Evolutionary conservation across 1,140 invertebrate genomes (phyloP).

Genomic region (Drosophila oshimai): DNA sequence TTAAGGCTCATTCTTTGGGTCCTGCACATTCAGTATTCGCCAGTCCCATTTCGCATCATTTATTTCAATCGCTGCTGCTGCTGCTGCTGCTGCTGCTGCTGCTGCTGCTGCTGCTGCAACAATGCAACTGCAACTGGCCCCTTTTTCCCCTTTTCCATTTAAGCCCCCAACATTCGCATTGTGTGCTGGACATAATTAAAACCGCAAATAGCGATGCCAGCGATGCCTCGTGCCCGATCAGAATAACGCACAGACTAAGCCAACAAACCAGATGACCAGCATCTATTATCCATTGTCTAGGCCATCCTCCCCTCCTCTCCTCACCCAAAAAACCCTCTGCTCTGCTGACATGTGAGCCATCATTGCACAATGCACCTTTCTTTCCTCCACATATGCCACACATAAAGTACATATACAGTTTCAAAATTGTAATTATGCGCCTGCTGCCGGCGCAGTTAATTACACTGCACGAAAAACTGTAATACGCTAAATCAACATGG

Average conservation of each 20-base stretch:
- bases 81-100: too few relatives aligned
- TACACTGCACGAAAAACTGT: conserved; percentile 30
- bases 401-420: conserved; percentile 9
- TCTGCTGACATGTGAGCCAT: conserved; percentile 34
- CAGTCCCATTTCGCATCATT: conserved; percentile 43
- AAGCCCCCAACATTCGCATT: conserved; percentile 9
- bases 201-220: conserved; percentile 40
- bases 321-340: neutral
- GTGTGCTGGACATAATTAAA: conserved; percentile 49
- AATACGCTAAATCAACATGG: conserved; percentile 37
- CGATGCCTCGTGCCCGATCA: conserved; percentile 2
- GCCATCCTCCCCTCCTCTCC: neutral
- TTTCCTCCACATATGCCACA: conserved; percentile 13
- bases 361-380: conserved; percentile 49
- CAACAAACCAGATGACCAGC: conserved; percentile 37
- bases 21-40: conserved; percentile 27
- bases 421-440: conserved; percentile 54
- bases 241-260: neutral
- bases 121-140: conserved; percentile 11
- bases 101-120: too few relatives aligned
- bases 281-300: conserved; percentile 35
- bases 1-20: conserved; percentile 21
- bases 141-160: conserved; percentile 12
- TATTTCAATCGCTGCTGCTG: conserved; percentile 51
- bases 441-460: conserved; percentile 42